phyloP scores from a whole-genome alignment of 2,113 vertebrate species.

The Dicerorhinus sumatrensis region DNA sequence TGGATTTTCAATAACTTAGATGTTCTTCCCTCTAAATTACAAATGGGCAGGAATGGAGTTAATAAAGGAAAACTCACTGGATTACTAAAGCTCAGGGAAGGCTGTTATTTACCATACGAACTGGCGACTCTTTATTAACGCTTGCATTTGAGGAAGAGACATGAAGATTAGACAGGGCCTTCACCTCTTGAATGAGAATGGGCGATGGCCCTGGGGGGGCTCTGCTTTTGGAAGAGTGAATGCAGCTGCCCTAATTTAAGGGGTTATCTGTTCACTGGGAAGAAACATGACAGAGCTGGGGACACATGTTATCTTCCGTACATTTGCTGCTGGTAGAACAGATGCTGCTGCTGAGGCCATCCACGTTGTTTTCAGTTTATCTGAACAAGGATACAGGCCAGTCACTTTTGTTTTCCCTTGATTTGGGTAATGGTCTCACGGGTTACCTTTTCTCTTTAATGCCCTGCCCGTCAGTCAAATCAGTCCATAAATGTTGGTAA shows the following conservation, averaged over 20 bases:
- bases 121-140: neutral
- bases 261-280: neutral
- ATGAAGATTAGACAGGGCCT: neutral
- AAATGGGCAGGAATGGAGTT: neutral
- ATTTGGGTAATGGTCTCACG: neutral
- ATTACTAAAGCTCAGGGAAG: neutral
- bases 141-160: neutral
- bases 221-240: neutral
- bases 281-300: neutral
- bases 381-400: neutral
- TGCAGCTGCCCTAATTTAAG: neutral
- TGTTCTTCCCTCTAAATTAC: constrained; percentile 33
- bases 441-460: neutral
- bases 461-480: neutral
- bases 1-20: constrained; percentile 20
- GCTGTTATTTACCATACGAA: neutral
- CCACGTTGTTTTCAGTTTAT: neutral
- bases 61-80: neutral
- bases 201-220: neutral
- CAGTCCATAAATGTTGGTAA: neutral
- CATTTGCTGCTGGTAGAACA: neutral
- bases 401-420: neutral
- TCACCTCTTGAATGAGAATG: neutral
- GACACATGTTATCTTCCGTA: neutral
- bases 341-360: neutral